A percentile compares a stretch with the other conserved stretches of the same genome.
phyloP scores from a whole-genome alignment of 1,140 invertebrate species.

The Campodea augens region DNA sequence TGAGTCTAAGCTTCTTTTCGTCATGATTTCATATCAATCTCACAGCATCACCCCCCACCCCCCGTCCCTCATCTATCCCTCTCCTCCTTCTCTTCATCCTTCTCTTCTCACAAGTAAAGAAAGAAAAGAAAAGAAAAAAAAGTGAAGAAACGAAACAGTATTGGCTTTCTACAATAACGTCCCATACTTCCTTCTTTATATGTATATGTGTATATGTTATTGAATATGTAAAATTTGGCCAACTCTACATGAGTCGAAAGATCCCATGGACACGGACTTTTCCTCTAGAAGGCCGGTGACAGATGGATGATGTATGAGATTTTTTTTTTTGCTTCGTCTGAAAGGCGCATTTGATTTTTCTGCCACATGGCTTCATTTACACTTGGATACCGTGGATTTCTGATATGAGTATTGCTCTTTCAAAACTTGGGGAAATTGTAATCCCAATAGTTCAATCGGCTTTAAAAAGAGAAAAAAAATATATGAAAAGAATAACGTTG shows the following conservation, averaged over 20 bases:
- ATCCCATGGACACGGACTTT: not conserved
- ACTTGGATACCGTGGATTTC: not conserved
- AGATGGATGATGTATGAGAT: not conserved
- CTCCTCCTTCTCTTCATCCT: not conserved
- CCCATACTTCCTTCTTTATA: no score
- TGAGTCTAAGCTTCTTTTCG: not conserved
- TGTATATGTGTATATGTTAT: no score
- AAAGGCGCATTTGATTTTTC: not conserved
- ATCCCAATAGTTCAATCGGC: not conserved
- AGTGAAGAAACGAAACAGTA: no score
- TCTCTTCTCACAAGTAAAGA: no score
- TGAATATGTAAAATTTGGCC: not conserved
- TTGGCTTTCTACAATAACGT: not conserved
- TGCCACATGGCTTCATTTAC: not conserved
- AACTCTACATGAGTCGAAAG: not conserved
- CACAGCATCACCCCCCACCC: not conserved
- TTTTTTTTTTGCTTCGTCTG: not conserved
- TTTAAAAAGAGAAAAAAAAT: not conserved
- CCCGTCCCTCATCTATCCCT: not conserved
- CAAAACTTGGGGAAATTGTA: not conserved
- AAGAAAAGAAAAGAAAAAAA: no score
- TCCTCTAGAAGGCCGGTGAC: not conserved
- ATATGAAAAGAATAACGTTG: not conserved
- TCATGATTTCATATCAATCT: constrained; percentile 1
- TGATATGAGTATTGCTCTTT: not conserved